phyloP scores from a whole-genome alignment of 2,797 vertebrate genomes.

The Gallinago nigripennis region DNA sequence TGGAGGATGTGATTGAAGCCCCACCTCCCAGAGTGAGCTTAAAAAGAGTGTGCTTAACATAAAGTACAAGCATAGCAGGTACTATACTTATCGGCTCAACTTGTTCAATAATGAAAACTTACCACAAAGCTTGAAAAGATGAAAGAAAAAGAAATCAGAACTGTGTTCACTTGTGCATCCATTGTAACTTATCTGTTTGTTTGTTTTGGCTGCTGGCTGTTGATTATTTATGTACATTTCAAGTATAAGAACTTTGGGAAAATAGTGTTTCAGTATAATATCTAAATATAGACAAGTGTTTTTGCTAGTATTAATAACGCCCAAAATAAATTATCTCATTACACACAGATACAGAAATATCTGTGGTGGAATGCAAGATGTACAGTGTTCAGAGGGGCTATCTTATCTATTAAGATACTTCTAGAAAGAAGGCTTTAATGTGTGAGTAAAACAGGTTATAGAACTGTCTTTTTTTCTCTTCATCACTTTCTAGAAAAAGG shows the following conservation, averaged over 20 bases:
- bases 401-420: background rate
- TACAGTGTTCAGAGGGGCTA: background rate
- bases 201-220: slow-evolving; percentile 28
- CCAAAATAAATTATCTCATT: background rate
- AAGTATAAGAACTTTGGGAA: background rate
- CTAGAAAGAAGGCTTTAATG: background rate
- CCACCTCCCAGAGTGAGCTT: background rate
- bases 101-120: background rate
- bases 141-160: background rate
- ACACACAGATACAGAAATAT: background rate
- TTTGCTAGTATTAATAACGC: background rate
- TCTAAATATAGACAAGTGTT: background rate
- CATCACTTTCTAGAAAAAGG: background rate
- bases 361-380: background rate
- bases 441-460: background rate
- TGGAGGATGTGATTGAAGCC: background rate
- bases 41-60: background rate
- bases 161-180: background rate
- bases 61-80: background rate
- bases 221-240: slow-evolving; percentile 1
- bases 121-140: background rate
- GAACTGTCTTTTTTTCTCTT: background rate
- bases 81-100: background rate
- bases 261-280: background rate
- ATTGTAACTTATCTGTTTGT: background rate